Percentiles rank a stretch among this genome's conserved stretches.
Conservation (phyloP, 2,113 vertebrate genomes). For the Chinchilla lanigera region DNA sequence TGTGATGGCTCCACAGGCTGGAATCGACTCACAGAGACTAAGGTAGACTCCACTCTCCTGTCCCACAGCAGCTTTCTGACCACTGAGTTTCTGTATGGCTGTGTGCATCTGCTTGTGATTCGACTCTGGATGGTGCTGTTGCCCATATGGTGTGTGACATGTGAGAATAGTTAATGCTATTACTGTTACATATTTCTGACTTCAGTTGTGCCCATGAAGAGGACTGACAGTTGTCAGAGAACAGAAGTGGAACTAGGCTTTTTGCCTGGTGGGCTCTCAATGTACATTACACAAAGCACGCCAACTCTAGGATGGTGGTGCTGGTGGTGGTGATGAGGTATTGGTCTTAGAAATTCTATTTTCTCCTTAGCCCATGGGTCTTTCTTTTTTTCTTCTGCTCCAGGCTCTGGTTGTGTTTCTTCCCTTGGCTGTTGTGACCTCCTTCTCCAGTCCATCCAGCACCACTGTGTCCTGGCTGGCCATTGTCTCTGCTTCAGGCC, state of each 20-base stretch:
- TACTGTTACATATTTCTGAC: slow-evolving; percentile 56
- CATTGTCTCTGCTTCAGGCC: background rate
- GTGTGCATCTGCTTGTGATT: background rate
- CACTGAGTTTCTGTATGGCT: background rate
- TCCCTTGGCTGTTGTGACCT: background rate
- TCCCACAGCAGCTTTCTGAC: background rate
- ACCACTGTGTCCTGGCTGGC: background rate
- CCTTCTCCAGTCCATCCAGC: too few relatives aligned
- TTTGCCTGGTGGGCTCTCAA: background rate
- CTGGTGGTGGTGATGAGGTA: background rate
- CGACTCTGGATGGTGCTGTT: background rate
- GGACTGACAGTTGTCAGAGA: background rate
- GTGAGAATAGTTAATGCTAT: slow-evolving; percentile 57
- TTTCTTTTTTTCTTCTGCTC: background rate
- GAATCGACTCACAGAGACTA: background rate
- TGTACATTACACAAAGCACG: slow-evolving; percentile 55
- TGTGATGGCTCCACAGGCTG: background rate
- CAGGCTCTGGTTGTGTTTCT: background rate
- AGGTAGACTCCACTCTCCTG: background rate
- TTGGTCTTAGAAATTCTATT: background rate
- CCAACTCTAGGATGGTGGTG: background rate
- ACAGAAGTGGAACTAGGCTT: slow-evolving; percentile 27
- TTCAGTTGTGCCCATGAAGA: background rate
- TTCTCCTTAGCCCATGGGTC: background rate
- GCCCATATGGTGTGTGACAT: background rate